Base-by-base conservation (phyloP, 1,140 invertebrate species). In the Achatina immaculata region DNA sequence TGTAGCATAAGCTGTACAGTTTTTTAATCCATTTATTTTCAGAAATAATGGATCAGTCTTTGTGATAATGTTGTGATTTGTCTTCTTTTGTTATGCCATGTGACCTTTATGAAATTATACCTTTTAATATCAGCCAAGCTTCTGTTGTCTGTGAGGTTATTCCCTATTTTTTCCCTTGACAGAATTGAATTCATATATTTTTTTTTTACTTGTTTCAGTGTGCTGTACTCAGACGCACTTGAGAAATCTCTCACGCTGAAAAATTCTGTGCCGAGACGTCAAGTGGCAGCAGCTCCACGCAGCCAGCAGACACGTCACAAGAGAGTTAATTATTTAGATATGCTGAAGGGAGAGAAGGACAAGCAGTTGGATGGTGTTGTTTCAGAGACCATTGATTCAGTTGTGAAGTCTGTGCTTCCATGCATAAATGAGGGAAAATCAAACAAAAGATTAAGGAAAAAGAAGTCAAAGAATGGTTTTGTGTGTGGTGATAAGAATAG, bases 321-420 rank as follows among this genome's bases (percentile, higher is more conserved):
- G 73, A 90, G 88, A 81, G 86, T 89, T 24, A 89, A 90, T 81
- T 89, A 89, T 58, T 76, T 87, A 2, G 86, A 88, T 82, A 78
- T 89, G 81, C 76, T 89, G 28, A 84, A 86, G 43, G 88, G 88
- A 76, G 73, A 83, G 34, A 71, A 68, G 55, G 66, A 78, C 14
- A 43, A 48, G 11, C 14, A 19, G 19, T 71, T 51, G 28, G 73
- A 65, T 40, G 66, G 28, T 72, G 1, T 31, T 0, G 79, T 82
- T 24, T 77, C 83, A n/a, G 80, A 80, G 19, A 28, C 69, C 36
- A 74, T 71, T 31, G 81, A 86, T 43, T 43, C 84, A n/a, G 74
- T 72, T 0, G 45, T 68, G 2, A 82, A 75, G 43, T 43, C 77
- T 24, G 28, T 14, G 11, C 40, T 28, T 19, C 66, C 51, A 7